Percentiles rank a stretch among this genome's conserved stretches.
These are phyloP conservation scores for Zaprionus gabonicus DNA, from an alignment of 1,140 invertebrate species.

Conservation along the genomic window DNA sequence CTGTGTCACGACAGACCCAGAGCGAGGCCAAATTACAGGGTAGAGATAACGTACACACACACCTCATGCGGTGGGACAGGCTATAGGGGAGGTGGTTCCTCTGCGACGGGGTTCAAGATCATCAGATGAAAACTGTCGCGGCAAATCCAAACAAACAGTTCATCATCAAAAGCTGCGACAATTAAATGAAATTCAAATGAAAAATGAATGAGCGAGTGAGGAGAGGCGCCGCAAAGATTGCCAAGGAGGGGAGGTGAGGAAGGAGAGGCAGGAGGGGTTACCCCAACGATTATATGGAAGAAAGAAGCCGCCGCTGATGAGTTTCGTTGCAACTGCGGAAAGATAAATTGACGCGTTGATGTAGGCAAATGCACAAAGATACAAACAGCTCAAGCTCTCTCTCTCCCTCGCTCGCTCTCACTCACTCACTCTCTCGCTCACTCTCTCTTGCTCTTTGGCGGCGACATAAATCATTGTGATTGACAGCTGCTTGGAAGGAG, in stretches of 20 bases:
- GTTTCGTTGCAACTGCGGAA: constrained; percentile 79
- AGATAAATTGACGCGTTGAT: constrained; percentile 81
- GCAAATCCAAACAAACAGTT: constrained; percentile 82
- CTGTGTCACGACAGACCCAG: constrained; percentile 52
- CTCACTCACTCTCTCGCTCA: constrained; percentile 6
- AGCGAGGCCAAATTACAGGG: constrained; percentile 61
- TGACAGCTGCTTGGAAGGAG: constrained; percentile 71
- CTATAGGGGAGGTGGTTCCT: no score
- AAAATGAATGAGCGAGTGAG: constrained; percentile 37
- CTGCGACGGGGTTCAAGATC: constrained; percentile 3
- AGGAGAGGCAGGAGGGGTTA: background rate
- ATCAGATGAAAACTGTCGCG: constrained; percentile 73
- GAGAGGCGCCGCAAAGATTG: constrained; percentile 45
- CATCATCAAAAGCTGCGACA: constrained; percentile 81
- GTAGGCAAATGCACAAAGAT: constrained; percentile 76
- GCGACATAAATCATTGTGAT: constrained; percentile 84
- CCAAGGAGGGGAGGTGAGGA: no score
- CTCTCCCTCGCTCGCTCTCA: background rate
- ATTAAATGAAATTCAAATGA: constrained; percentile 82
- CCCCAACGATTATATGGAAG: constrained; percentile 62
- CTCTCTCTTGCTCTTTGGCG: constrained; percentile 45
- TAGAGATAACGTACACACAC: constrained; percentile 38
- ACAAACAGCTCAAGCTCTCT: constrained; percentile 35
- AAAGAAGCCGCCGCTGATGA: constrained; percentile 80
- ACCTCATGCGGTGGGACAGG: constrained; percentile 12